Evolutionary conservation across 2,888 invertebrate genomes (phyloP).

Genomic region (Amblyteles armatorius): DNA sequence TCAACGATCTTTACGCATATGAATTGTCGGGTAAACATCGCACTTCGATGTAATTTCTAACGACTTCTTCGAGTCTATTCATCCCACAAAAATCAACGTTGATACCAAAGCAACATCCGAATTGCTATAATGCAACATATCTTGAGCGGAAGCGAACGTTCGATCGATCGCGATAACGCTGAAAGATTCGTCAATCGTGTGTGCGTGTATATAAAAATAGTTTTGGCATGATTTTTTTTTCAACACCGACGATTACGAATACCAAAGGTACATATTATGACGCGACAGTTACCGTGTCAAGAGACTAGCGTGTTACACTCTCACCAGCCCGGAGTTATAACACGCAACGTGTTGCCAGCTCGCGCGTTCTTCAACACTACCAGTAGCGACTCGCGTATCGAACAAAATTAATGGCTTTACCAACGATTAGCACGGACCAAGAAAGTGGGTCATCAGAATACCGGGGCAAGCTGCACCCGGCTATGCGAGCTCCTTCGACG

Average conservation of each 20-base stretch:
- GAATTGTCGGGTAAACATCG: not conserved
- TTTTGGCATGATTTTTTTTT: not conserved
- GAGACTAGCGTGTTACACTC: constrained; percentile 8
- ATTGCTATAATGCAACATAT: not conserved
- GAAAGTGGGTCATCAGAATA: constrained; percentile 62
- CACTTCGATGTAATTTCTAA: not conserved
- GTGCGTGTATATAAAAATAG: not conserved
- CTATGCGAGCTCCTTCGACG: not conserved
- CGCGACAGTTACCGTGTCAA: not conserved
- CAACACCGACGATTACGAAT: not conserved
- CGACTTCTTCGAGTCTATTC: too few relatives aligned
- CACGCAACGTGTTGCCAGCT: constrained; percentile 46
- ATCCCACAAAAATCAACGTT: not conserved
- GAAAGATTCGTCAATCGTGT: not conserved
- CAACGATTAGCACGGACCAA: constrained; percentile 52
- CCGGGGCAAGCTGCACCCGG: constrained; percentile 25
- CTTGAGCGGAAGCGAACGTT: not conserved
- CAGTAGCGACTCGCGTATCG: constrained; percentile 37
- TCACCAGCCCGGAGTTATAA: constrained; percentile 1
- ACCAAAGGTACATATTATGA: constrained; percentile 8
- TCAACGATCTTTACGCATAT: too few relatives aligned
- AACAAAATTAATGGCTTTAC: constrained; percentile 60
- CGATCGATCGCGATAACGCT: not conserved
- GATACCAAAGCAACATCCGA: not conserved
- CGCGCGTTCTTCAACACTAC: constrained; percentile 12